Evolutionary conservation across 2,888 invertebrate genomes (phyloP).

Genomic region (Dendrolimus pini): DNA sequence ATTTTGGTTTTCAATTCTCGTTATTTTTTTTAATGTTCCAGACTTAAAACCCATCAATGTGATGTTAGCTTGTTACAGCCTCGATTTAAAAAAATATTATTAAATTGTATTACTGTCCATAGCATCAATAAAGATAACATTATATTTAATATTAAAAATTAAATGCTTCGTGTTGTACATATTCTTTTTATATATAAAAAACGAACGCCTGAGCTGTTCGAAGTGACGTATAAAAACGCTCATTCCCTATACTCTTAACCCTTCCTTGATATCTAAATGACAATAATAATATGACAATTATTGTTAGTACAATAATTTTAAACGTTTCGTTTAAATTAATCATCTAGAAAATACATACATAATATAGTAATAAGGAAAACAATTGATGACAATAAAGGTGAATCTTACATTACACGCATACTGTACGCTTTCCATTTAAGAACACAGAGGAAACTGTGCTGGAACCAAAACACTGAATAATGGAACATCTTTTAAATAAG

Average conservation of each 20-base stretch:
- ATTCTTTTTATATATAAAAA: constrained; percentile 44
- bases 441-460: constrained; percentile 8
- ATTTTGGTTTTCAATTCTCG: constrained; percentile 5
- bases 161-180: constrained; percentile 76
- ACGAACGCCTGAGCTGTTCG: constrained; percentile 29
- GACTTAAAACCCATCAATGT: constrained; percentile 41
- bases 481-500: not conserved
- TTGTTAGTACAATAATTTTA: constrained; percentile 39
- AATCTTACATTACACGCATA: constrained; percentile 46
- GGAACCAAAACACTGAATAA: not conserved
- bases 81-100: constrained; percentile 51
- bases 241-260: constrained; percentile 42
- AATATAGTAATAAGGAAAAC: constrained; percentile 55
- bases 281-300: constrained; percentile 63
- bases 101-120: constrained; percentile 4
- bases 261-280: constrained; percentile 60
- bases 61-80: constrained; percentile 63
- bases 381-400: constrained; percentile 64
- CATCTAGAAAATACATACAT: constrained; percentile 64
- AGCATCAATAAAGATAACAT: constrained; percentile 52
- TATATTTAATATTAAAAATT: constrained; percentile 72
- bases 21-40: too few relatives aligned
- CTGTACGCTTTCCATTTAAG: constrained; percentile 19
- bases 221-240: constrained; percentile 41
- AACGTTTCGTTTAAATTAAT: constrained; percentile 58